Evolutionary conservation across 1,140 invertebrate genomes (phyloP).

Genomic region (Lordiphosa mommai): DNA sequence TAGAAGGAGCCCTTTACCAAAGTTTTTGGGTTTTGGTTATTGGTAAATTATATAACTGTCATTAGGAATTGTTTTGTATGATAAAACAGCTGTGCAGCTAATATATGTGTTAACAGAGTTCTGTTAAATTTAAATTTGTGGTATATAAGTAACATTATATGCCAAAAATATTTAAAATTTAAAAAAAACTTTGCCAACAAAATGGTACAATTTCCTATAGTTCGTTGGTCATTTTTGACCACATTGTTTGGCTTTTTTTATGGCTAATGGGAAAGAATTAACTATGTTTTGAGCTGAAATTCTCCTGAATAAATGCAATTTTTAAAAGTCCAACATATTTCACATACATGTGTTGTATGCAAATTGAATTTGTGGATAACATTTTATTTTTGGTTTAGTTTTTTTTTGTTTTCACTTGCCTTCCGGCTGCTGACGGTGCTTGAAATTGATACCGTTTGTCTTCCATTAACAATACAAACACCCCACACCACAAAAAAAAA

Average conservation of each 20-base stretch:
- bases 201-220: not conserved
- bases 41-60: too few species aligned
- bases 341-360: not conserved
- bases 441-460: slow-evolving; percentile 52
- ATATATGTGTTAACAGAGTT: too few species aligned
- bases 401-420: slow-evolving; percentile 6
- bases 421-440: slow-evolving; percentile 23
- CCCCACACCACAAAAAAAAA: slow-evolving; percentile 16
- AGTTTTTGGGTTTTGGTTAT: too few species aligned
- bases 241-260: slow-evolving; percentile 28
- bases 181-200: too few species aligned
- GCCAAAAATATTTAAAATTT: too few species aligned
- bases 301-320: slow-evolving; percentile 9
- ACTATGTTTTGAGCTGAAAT: slow-evolving; percentile 14
- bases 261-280: slow-evolving; percentile 37
- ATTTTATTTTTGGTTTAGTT: slow-evolving; percentile 33
- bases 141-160: too few species aligned
- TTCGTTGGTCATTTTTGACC: not conserved
- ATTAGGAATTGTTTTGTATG: too few species aligned
- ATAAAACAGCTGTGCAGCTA: too few species aligned
- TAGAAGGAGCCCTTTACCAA: too few species aligned
- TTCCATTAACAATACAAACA: slow-evolving; percentile 58
- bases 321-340: not conserved
- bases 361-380: slow-evolving; percentile 8
- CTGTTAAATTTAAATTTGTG: too few species aligned